Evolutionary conservation across 2,888 invertebrate genomes (phyloP).

Genomic region (Ceraclea dissimilis): DNA sequence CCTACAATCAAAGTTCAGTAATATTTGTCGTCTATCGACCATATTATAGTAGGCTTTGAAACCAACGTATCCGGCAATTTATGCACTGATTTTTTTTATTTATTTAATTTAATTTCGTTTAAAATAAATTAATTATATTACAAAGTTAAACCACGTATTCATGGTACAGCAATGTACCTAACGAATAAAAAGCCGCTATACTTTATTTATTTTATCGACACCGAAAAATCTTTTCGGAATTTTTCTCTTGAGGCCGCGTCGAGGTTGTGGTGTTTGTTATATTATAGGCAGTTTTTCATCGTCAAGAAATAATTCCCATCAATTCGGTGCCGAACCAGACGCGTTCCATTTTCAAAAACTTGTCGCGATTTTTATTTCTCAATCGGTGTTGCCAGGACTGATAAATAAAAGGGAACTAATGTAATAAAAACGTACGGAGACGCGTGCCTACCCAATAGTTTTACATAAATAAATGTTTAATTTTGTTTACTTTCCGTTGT

Average conservation of each 20-base stretch:
- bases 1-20: no score
- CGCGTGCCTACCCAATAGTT: slow-evolving; percentile 1
- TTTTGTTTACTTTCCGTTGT: background rate
- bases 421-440: background rate
- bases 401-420: background rate
- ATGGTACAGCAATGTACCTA: background rate
- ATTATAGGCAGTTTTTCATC: background rate
- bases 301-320: slow-evolving; percentile 7
- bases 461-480: background rate
- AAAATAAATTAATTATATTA: background rate
- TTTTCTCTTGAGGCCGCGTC: background rate
- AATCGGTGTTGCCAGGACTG: slow-evolving; percentile 13
- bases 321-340: slow-evolving; percentile 13
- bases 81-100: no score
- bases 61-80: no score
- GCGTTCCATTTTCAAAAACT: slow-evolving; percentile 19
- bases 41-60: no score
- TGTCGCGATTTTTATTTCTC: slow-evolving; percentile 20
- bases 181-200: no score
- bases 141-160: background rate
- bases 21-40: no score
- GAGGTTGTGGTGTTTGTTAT: no score
- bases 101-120: no score
- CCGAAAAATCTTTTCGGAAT: background rate
- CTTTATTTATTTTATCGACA: background rate